Percentiles rank a stretch among this genome's conserved stretches.
Conservation (phyloP, 2,113 vertebrate genomes). For the Panurus biarmicus region DNA sequence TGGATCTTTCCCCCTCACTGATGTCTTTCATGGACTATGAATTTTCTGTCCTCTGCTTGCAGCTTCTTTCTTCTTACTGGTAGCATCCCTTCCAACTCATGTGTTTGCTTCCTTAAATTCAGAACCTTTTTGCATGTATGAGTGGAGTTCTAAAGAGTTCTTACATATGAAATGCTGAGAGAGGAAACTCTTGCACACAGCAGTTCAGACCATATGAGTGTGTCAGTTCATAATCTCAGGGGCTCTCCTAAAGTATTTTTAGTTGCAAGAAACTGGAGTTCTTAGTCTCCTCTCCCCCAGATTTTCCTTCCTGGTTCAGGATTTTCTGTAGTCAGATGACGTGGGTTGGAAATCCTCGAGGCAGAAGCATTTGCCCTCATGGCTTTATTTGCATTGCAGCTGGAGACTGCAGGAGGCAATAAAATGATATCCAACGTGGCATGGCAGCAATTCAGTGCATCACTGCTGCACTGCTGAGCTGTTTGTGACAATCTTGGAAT, state of each 20-base stretch:
- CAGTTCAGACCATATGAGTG: not conserved
- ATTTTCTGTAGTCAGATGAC: not conserved
- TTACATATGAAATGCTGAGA: not conserved
- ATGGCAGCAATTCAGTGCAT: not conserved
- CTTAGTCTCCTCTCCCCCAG: not conserved
- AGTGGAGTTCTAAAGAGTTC: not conserved
- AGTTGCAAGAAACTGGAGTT: not conserved
- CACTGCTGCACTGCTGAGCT: not conserved
- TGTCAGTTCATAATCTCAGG: not conserved
- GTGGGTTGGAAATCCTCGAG: not conserved
- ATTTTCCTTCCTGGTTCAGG: not conserved
- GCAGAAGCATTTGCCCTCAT: not conserved
- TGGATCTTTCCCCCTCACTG: not conserved
- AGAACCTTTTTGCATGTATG: not conserved
- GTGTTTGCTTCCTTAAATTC: not conserved
- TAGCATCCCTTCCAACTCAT: not conserved
- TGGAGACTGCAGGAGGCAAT: not conserved
- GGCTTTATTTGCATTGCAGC: not conserved
- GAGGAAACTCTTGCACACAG: not conserved
- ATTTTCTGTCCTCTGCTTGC: not conserved
- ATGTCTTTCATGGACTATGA: not conserved
- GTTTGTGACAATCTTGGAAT: not conserved
- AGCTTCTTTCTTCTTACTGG: not conserved
- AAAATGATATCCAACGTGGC: not conserved
- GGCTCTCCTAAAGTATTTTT: not conserved